A percentile compares a stretch with the other conserved stretches of the same genome.
These are phyloP conservation scores for Symphodus melops DNA, from an alignment of 2,113 vertebrate species.

Conservation along the genomic window DNA sequence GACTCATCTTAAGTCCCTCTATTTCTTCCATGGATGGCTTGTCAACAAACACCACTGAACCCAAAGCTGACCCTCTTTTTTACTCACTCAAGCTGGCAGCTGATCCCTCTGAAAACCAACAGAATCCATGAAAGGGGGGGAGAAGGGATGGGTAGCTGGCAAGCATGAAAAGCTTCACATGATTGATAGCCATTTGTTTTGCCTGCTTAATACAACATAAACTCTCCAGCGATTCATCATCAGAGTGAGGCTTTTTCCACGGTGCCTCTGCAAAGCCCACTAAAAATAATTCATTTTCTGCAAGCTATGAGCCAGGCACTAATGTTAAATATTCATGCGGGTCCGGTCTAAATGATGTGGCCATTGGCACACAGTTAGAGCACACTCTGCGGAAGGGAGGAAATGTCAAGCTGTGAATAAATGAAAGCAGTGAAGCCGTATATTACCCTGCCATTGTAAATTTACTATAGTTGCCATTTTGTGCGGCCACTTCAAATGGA, in stretches of 20 bases:
- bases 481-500: slow-evolving; percentile 73
- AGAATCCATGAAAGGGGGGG: slow-evolving; percentile 44
- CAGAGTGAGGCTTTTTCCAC: slow-evolving; percentile 72
- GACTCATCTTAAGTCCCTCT: neutral
- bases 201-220: slow-evolving; percentile 85
- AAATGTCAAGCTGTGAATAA: slow-evolving; percentile 84
- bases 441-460: slow-evolving; percentile 79
- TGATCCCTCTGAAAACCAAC: slow-evolving; percentile 55
- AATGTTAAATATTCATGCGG: slow-evolving; percentile 83
- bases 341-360: slow-evolving; percentile 82
- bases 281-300: slow-evolving; percentile 81
- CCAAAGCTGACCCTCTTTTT: slow-evolving; percentile 46
- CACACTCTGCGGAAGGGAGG: slow-evolving; percentile 74
- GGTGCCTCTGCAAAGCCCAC: slow-evolving; percentile 78
- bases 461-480: slow-evolving; percentile 79
- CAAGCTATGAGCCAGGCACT: slow-evolving; percentile 71
- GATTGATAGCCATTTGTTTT: slow-evolving; percentile 87
- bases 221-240: slow-evolving; percentile 81
- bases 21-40: slow-evolving; percentile 25
- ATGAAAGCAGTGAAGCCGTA: slow-evolving; percentile 79
- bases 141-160: slow-evolving; percentile 62
- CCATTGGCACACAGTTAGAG: slow-evolving; percentile 80
- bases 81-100: slow-evolving; percentile 47
- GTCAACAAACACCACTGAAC: slow-evolving; percentile 54
- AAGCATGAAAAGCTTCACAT: slow-evolving; percentile 78